A percentile compares a stretch with the other conserved stretches of the same genome.
Conservation (phyloP, 2,888 invertebrate genomes). For the Amiota mariae region DNA sequence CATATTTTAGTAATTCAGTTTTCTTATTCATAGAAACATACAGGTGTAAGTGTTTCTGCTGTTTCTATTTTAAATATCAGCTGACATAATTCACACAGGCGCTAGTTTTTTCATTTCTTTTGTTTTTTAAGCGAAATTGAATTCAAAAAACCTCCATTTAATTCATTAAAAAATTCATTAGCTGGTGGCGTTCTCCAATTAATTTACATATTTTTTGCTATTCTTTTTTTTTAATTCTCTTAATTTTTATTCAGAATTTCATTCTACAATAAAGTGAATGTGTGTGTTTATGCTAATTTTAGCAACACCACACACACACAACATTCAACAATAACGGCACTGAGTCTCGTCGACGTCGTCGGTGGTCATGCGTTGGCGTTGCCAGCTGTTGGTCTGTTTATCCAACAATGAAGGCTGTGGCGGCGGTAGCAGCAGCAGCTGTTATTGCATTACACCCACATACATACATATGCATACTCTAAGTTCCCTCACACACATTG, state of each 20-base stretch:
- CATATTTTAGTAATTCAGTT: too few species aligned
- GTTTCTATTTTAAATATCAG: too few species aligned
- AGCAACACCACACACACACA: not conserved
- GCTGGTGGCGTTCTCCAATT: not conserved
- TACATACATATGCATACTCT: not conserved
- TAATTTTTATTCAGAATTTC: not conserved
- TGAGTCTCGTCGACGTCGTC: not conserved
- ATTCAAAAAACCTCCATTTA: too few species aligned
- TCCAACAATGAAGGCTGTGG: not conserved
- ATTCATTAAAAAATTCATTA: too few species aligned
- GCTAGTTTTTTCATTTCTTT: too few species aligned
- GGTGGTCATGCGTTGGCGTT: slow-evolving; percentile 6
- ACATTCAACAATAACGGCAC: not conserved
- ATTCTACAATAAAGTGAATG: not conserved
- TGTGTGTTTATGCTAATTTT: slow-evolving; percentile 7
- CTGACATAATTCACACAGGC: too few species aligned
- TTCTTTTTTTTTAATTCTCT: not conserved
- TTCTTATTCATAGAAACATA: too few species aligned
- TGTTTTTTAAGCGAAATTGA: too few species aligned
- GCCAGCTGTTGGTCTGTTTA: not conserved
- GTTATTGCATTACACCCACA: not conserved
- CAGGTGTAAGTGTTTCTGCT: too few species aligned
- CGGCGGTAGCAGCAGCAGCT: too few species aligned
- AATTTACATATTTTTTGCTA: not conserved
- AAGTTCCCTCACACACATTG: too few species aligned